Percentiles rank a stretch among this genome's conserved stretches.
Conservation (phyloP, 2,888 invertebrate genomes). For the Apodemia duryi region DNA sequence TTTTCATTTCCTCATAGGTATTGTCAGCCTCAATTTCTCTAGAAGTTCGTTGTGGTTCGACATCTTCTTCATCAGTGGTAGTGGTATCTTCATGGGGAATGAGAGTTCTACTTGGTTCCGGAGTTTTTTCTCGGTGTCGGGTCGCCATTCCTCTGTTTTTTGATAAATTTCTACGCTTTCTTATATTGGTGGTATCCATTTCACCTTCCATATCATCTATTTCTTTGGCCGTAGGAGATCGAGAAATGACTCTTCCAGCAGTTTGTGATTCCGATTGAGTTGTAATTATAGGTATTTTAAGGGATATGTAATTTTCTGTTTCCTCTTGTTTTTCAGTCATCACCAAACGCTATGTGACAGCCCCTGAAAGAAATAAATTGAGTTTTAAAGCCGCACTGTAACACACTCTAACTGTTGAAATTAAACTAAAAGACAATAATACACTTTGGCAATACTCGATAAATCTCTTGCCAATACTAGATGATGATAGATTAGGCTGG, state of each 20-base stretch:
- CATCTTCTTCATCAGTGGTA: constrained; percentile 77
- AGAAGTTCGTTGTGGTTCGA: constrained; percentile 47
- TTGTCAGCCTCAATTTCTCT: constrained; percentile 71
- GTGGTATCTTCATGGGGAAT: constrained; percentile 81
- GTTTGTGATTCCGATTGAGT: constrained; percentile 60
- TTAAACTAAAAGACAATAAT: constrained; percentile 7
- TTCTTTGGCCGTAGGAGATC: constrained; percentile 43
- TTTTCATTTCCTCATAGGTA: constrained; percentile 72
- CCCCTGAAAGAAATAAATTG: constrained; percentile 43
- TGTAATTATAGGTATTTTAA: constrained; percentile 54
- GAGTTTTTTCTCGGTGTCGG: constrained; percentile 72
- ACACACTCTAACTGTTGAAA: constrained; percentile 17
- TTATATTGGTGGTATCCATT: constrained; percentile 70
- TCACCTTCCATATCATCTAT: constrained; percentile 53
- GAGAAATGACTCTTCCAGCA: constrained; percentile 44
- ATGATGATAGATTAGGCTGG: constrained; percentile 46
- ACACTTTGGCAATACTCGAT: constrained; percentile 52
- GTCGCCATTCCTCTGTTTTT: constrained; percentile 74
- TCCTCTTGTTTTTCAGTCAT: constrained; percentile 53
- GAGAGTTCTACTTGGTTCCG: constrained; percentile 67
- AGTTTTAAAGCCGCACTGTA: constrained; percentile 19
- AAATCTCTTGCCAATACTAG: constrained; percentile 58
- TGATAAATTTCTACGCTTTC: constrained; percentile 81
- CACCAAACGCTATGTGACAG: constrained; percentile 34
- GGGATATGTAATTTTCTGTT: constrained; percentile 37